These are phyloP conservation scores for Galago senegalensis DNA, from an alignment of 2,797 vertebrate species.

Conservation along the genomic window DNA sequence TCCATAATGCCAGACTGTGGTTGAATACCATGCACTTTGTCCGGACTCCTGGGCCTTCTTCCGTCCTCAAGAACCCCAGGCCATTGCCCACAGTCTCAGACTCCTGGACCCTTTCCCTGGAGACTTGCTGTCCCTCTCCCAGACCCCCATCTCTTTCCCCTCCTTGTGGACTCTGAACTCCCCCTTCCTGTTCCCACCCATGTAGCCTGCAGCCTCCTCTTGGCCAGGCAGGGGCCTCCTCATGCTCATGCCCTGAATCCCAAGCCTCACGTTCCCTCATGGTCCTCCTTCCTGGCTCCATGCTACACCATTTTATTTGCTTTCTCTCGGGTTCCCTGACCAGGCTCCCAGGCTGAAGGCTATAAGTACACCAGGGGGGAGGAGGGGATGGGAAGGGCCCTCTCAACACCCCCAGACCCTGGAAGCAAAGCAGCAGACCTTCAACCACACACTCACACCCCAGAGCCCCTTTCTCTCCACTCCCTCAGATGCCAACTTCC, in stretches of 20 bases:
- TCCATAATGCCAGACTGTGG: background rate
- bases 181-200: background rate
- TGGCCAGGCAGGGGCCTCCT: background rate
- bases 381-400: background rate
- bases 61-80: constrained; percentile 74
- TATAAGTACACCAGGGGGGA: no score
- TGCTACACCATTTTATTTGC: background rate
- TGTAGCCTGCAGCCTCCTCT: background rate
- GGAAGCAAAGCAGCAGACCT: background rate
- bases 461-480: background rate
- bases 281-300: background rate
- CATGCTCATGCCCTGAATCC: no score
- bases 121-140: background rate
- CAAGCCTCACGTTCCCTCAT: background rate
- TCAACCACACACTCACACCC: accelerated
- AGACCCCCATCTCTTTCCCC: background rate
- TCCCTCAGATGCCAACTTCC: background rate
- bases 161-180: background rate
- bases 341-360: background rate
- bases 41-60: constrained; percentile 42
- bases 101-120: background rate
- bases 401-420: background rate
- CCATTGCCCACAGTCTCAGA: background rate
- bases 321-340: background rate
- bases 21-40: background rate